phyloP scores from a whole-genome alignment of 1,140 invertebrate species.

The Microplitis demolitor region DNA sequence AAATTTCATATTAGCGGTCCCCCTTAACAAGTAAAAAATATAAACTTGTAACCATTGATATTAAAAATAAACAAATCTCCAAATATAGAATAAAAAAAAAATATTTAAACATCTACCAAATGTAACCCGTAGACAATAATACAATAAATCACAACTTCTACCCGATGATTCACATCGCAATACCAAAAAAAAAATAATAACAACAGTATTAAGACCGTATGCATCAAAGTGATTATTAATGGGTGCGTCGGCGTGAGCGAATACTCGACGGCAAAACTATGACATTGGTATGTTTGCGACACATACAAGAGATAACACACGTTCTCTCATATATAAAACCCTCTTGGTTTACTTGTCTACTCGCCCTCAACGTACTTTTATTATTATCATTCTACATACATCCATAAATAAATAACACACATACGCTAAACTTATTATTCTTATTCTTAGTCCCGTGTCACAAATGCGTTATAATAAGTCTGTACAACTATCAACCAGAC shows the following conservation, averaged over 20 bases:
- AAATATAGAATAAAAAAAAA: no score
- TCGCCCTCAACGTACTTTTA: not conserved
- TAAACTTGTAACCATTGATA: no score
- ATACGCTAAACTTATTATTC: slow-evolving; percentile 1
- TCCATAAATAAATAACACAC: not conserved
- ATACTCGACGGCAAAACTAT: slow-evolving; percentile 37
- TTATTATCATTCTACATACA: not conserved
- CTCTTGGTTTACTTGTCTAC: no score
- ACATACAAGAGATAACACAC: slow-evolving; percentile 28
- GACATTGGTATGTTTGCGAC: slow-evolving; percentile 46
- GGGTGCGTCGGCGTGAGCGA: slow-evolving; percentile 48
- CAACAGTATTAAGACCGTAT: slow-evolving; percentile 44
- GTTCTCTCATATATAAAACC: slow-evolving; percentile 13
- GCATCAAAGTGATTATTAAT: slow-evolving; percentile 58
- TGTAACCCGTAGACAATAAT: not conserved
- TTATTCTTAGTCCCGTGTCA: not conserved
- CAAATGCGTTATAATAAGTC: slow-evolving; percentile 38
- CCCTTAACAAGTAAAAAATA: no score
- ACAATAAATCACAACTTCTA: slow-evolving; percentile 6
- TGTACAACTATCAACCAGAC: slow-evolving; percentile 39
- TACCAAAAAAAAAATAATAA: slow-evolving; percentile 24
- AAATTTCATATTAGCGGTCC: no score
- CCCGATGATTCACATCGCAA: not conserved
- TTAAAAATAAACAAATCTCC: no score
- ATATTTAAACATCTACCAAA: no score